Conservation (phyloP, 2,113 vertebrate species). For the Urocolius indicus region DNA sequence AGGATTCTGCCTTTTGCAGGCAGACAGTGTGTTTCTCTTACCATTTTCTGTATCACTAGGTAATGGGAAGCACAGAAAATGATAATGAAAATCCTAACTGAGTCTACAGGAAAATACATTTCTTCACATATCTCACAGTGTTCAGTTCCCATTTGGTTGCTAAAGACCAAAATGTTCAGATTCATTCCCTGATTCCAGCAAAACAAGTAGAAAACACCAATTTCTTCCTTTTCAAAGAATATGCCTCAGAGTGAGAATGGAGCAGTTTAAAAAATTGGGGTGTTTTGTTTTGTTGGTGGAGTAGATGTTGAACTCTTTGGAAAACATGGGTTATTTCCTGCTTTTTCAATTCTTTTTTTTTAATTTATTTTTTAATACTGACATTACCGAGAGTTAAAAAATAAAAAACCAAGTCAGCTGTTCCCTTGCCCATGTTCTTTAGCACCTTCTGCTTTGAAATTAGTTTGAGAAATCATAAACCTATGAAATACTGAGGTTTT, state of each 20-base stretch:
- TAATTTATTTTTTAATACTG: not conserved
- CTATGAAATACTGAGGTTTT: not conserved
- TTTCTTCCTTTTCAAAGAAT: not conserved
- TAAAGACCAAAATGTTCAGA: not conserved
- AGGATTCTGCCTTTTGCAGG: not conserved
- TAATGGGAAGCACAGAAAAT: not conserved
- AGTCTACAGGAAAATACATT: accelerated
- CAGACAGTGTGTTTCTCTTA: not conserved
- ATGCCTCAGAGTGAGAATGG: not conserved
- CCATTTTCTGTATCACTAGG: not conserved
- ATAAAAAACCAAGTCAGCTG: not conserved
- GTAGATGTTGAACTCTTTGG: not conserved
- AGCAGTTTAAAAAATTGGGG: not conserved
- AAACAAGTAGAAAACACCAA: not conserved
- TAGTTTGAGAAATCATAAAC: not conserved
- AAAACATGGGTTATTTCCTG: not conserved
- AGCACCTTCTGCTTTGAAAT: not conserved
- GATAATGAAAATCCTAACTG: not conserved
- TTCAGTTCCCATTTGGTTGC: not conserved
- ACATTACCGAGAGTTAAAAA: not conserved
- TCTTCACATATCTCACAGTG: not conserved
- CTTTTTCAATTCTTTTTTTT: too few relatives aligned
- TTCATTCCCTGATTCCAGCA: not conserved
- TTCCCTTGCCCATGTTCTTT: not conserved
- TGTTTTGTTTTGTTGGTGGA: not conserved